These are phyloP conservation scores for Pipistrellus pipistrellus DNA, from an alignment of 2,797 vertebrate genomes.

Conservation along the genomic window DNA sequence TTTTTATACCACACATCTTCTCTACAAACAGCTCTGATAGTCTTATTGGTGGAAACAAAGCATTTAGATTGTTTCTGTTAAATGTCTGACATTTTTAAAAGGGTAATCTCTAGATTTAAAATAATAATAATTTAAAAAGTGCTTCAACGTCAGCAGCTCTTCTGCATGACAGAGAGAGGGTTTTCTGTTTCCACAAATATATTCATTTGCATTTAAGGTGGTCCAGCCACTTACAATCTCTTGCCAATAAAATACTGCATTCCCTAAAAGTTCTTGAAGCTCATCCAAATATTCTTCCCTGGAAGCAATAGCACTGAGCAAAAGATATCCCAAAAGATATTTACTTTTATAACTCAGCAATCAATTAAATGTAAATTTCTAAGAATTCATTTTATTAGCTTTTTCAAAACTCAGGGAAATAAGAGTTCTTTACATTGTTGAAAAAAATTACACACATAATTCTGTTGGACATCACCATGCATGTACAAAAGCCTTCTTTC, in stretches of 20 bases:
- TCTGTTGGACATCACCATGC: not conserved
- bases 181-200: not conserved
- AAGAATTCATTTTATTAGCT: not conserved
- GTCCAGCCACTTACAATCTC: not conserved
- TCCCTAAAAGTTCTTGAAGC: not conserved
- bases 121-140: not conserved
- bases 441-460: conserved; percentile 14
- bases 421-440: not conserved
- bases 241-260: not conserved
- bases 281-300: not conserved
- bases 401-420: not conserved
- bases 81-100: not conserved
- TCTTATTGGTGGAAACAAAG: not conserved
- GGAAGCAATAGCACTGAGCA: not conserved
- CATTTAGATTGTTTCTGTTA: not conserved
- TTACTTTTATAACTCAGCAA: conserved; percentile 46
- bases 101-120: not conserved
- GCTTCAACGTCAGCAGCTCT: not conserved
- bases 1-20: not conserved
- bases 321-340: not conserved
- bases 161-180: not conserved
- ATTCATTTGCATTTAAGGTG: not conserved
- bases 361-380: conserved; percentile 28
- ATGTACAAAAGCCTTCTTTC: not conserved
- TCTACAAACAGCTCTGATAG: not conserved